Percentiles rank a stretch among this genome's conserved stretches.
Evolutionary conservation across 2,113 vertebrate genomes (phyloP).

Genomic region (Gallinago paraguaiae): DNA sequence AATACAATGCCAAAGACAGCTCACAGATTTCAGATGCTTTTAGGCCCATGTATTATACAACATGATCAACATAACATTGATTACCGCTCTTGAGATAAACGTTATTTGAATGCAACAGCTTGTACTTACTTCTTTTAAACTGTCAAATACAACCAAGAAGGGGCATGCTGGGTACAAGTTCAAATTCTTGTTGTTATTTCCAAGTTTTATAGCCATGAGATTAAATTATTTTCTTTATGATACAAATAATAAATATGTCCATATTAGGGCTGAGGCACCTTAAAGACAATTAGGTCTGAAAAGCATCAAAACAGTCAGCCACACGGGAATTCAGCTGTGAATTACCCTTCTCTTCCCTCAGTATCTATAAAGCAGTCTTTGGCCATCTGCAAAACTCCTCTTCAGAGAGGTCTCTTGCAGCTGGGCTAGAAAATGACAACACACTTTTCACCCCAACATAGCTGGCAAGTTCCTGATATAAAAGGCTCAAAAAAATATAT

Average conservation of each 20-base stretch:
- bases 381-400: neutral
- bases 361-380: neutral
- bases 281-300: neutral
- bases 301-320: neutral
- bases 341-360: neutral
- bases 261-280: neutral
- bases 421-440: neutral
- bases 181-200: neutral
- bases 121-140: constrained; percentile 7
- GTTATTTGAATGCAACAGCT: constrained; percentile 16
- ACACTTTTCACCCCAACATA: neutral
- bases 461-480: neutral
- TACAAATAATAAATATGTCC: neutral
- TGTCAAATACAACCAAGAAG: constrained; percentile 12
- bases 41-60: constrained; percentile 10
- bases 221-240: neutral
- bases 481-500: neutral
- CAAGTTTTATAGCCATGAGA: neutral
- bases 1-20: constrained; percentile 44
- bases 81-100: constrained; percentile 36
- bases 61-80: constrained; percentile 56
- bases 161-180: neutral
- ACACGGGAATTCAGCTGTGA: neutral
- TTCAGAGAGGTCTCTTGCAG: neutral
- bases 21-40: constrained; percentile 65